Evolutionary conservation across 2,113 vertebrate genomes (phyloP).

Genomic region (Lipotes vexillifer): DNA sequence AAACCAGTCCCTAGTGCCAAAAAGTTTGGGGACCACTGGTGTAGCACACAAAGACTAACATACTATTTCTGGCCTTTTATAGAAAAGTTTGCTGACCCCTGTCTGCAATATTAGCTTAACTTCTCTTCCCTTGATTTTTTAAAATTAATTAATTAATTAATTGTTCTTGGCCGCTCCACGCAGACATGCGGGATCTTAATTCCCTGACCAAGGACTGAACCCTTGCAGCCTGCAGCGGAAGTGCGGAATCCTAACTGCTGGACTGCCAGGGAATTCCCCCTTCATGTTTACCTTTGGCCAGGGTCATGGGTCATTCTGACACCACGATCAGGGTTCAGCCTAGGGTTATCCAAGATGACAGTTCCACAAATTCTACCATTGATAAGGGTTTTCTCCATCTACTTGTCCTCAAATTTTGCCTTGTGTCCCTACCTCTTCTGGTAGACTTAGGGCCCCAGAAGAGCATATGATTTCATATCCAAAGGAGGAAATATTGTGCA

Average conservation of each 20-base stretch:
- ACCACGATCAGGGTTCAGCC: not conserved
- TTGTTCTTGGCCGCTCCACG: too few species aligned
- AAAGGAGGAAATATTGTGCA: conserved; percentile 62
- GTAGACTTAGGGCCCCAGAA: conserved; percentile 35
- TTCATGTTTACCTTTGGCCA: not conserved
- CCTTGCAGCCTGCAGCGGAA: too few species aligned
- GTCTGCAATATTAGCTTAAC: not conserved
- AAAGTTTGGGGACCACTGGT: too few species aligned
- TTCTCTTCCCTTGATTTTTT: not conserved
- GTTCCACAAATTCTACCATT: not conserved
- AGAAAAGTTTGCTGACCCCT: not conserved
- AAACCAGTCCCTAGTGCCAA: too few species aligned
- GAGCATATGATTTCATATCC: conserved; percentile 55
- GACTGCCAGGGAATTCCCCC: too few species aligned
- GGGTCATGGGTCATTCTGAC: not conserved
- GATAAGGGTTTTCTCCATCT: not conserved
- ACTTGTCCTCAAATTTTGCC: not conserved
- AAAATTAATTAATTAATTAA: too few species aligned
- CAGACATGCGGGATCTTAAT: too few species aligned
- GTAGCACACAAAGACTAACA: not conserved
- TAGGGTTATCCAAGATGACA: not conserved
- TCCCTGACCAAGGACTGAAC: too few species aligned
- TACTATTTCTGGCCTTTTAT: not conserved
- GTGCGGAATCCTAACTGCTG: too few species aligned
- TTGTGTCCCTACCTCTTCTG: not conserved